A percentile compares a stretch with the other conserved stretches of the same genome.
phyloP scores from a whole-genome alignment of 2,797 vertebrate genomes.

The Onychomys arenicola region DNA sequence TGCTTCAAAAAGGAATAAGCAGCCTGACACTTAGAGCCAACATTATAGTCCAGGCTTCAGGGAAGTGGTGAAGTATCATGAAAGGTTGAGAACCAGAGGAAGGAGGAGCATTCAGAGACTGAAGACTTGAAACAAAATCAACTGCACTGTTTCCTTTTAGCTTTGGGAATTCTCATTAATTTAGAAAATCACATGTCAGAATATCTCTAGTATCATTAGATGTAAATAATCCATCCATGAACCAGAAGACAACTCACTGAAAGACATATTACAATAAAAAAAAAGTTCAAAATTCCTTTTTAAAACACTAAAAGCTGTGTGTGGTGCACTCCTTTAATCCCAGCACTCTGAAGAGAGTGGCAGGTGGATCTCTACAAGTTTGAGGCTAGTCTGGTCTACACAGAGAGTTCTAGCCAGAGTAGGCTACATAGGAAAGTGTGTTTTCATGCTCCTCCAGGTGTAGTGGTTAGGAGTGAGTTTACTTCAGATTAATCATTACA shows the following conservation, averaged over 20 bases:
- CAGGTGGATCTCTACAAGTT: no score
- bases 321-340: neutral
- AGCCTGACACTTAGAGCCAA: neutral
- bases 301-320: neutral
- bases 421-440: neutral
- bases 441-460: neutral
- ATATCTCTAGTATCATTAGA: neutral
- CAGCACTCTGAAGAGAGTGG: neutral
- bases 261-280: neutral
- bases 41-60: neutral
- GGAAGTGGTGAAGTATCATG: neutral
- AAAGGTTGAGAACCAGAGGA: rapidly evolving
- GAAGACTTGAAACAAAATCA: neutral
- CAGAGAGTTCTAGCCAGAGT: neutral
- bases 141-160: neutral
- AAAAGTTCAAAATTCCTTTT: neutral
- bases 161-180: neutral
- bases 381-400: neutral
- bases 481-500: neutral
- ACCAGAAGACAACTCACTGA: neutral
- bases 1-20: neutral
- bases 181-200: neutral
- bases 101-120: neutral
- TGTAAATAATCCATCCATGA: neutral
- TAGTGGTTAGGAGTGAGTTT: neutral